These are phyloP conservation scores for Paralvinella palmiformis DNA, from an alignment of 1,140 invertebrate genomes.

Conservation along the genomic window DNA sequence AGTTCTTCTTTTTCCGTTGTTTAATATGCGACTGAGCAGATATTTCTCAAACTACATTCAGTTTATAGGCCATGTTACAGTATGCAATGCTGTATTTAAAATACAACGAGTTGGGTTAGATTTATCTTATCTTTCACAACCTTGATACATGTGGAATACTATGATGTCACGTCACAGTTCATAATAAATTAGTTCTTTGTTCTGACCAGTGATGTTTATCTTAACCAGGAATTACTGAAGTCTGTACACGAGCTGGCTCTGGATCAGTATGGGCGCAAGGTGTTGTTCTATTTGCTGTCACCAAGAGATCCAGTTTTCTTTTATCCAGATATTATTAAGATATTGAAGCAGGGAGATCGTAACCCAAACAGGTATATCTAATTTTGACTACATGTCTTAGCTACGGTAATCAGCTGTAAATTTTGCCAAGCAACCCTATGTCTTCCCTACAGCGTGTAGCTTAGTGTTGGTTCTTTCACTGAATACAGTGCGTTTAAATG, in stretches of 20 bases:
- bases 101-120: too few species aligned
- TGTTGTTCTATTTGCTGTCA: slow-evolving; percentile 74
- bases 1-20: neutral
- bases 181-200: slow-evolving; percentile 52
- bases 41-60: too few species aligned
- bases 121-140: neutral
- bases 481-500: too few species aligned
- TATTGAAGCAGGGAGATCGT: slow-evolving; percentile 65
- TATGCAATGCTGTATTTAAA: too few species aligned
- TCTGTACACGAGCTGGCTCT: slow-evolving; percentile 65
- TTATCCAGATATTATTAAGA: slow-evolving; percentile 41
- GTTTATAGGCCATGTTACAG: too few species aligned
- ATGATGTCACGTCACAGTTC: neutral
- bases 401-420: neutral
- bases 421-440: neutral
- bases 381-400: too few species aligned
- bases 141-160: neutral
- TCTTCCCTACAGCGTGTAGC: too few species aligned
- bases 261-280: slow-evolving; percentile 59
- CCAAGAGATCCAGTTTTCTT: slow-evolving; percentile 61
- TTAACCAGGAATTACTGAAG: slow-evolving; percentile 62
- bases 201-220: neutral
- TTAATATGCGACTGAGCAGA: too few species aligned
- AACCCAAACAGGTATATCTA: slow-evolving; percentile 51
- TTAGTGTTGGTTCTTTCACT: too few species aligned